Evolutionary conservation across 2,113 vertebrate species (phyloP).

Genomic region (Nycticryphes semicollaris): DNA sequence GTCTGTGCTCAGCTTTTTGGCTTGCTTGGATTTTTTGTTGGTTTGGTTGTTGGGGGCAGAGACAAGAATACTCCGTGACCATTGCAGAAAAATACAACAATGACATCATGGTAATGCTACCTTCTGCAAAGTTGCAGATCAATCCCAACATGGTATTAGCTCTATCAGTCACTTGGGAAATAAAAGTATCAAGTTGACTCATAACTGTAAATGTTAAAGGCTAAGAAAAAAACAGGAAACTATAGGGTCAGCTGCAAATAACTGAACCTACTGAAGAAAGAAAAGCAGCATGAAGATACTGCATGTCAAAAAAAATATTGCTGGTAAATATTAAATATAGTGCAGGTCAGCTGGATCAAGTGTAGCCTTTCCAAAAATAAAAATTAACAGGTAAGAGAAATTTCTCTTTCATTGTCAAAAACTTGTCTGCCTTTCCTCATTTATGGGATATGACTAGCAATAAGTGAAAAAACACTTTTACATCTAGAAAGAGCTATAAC

Average conservation of each 20-base stretch:
- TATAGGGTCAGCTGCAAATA: not conserved
- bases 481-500: not conserved
- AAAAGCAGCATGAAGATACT: not conserved
- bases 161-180: not conserved
- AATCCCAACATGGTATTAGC: not conserved
- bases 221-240: not conserved
- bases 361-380: not conserved
- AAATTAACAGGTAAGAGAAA: not conserved
- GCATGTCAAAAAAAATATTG: not conserved
- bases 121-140: not conserved
- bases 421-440: not conserved
- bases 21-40: not conserved
- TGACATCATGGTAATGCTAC: not conserved
- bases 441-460: not conserved
- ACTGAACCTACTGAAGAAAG: not conserved
- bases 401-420: not conserved
- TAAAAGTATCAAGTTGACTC: not conserved
- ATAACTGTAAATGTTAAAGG: constrained; percentile 5
- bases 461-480: not conserved
- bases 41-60: not conserved
- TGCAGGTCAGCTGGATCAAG: not conserved
- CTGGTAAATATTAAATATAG: not conserved
- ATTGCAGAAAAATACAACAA: not conserved
- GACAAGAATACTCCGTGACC: not conserved
- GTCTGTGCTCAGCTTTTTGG: not conserved